Base-by-base conservation (phyloP, 2,797 vertebrate species). In the Xenops minutus region DNA sequence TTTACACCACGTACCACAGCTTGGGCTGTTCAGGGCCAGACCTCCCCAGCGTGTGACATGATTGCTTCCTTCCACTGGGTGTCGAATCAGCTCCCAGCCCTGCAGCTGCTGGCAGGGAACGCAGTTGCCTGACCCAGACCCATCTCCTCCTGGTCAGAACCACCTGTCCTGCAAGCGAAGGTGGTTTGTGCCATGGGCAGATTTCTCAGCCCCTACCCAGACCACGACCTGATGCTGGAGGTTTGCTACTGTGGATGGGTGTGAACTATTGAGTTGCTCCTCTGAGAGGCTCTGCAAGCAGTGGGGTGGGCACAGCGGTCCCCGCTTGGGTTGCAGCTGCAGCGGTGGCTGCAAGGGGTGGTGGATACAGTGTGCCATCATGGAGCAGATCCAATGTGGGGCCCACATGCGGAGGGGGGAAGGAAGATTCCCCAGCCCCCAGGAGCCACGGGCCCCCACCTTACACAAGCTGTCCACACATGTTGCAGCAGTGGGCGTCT, bases 1-100 rank as follows among this genome's bases (percentile, higher is more conserved):
- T 92, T 90, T 59, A 86, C 2, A 4, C 20, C 34, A 22, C 0
- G 3, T 55, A 49, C 36, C 0, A 0, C 62, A 69, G 84, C 61
- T 51, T 20, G 3, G 51, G 72, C 7, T 72, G 48, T 15, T 46
- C 0, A 0, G 56, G 72, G 76, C 76, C 84, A 75, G 66, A 26
- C 2, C 0, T 73, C 68, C 71, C 48, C 20, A 4, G 41, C 0
- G 0, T 0, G 14, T 58, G 83, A 94, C 1, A 1, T 0, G 10
- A 91, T 56, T 6, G 0, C 54, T 93, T 92, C 77, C 48, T 91
- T 88, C 46, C 62, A 18, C n/a, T 29, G 75, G 36, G 22, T 41
- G 62, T 4, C 0, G 2, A 51, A 34, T 34, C 43, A n/a, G 71
- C 62, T 64, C 80, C 76, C 69, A 43, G 69, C 59, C 29, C 24